Conservation (phyloP, 2,113 vertebrate genomes). For the Spermophilus dauricus region DNA sequence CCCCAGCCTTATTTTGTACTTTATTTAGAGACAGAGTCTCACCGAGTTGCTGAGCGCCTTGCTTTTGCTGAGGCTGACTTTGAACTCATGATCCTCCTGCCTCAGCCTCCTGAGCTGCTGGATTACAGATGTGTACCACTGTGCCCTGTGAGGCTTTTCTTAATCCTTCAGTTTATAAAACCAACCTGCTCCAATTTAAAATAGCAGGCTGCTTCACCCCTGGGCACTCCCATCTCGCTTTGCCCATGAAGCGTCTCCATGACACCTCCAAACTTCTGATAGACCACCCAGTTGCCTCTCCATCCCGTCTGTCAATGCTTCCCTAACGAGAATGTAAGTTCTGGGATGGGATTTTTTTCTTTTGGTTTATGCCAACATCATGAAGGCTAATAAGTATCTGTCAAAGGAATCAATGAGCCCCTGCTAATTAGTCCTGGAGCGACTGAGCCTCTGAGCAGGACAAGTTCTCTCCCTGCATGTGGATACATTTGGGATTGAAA, state of each 20-base stretch:
- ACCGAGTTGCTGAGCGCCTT: too few relatives aligned
- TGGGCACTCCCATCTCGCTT: background rate
- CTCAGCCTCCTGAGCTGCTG: too few relatives aligned
- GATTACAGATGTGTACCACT: too few relatives aligned
- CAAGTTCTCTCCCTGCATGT: background rate
- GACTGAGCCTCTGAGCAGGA: background rate
- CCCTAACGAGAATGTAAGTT: background rate
- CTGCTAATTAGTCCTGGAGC: background rate
- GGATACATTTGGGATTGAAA: background rate
- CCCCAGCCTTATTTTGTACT: too few relatives aligned
- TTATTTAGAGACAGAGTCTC: too few relatives aligned
- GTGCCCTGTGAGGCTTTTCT: background rate
- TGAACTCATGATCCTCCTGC: too few relatives aligned
- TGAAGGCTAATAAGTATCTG: background rate
- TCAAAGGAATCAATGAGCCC: background rate
- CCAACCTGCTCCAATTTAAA: background rate
- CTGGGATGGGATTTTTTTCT: background rate
- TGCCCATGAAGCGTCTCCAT: background rate
- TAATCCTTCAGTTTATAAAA: slow-evolving; percentile 12
- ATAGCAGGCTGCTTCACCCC: background rate
- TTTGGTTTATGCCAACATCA: background rate
- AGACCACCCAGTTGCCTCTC: background rate
- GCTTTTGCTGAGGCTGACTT: too few relatives aligned
- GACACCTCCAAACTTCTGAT: background rate
- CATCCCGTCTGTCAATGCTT: background rate